Evolutionary conservation across 2,113 vertebrate genomes (phyloP).

Genomic region (Manacus vitellinus): DNA sequence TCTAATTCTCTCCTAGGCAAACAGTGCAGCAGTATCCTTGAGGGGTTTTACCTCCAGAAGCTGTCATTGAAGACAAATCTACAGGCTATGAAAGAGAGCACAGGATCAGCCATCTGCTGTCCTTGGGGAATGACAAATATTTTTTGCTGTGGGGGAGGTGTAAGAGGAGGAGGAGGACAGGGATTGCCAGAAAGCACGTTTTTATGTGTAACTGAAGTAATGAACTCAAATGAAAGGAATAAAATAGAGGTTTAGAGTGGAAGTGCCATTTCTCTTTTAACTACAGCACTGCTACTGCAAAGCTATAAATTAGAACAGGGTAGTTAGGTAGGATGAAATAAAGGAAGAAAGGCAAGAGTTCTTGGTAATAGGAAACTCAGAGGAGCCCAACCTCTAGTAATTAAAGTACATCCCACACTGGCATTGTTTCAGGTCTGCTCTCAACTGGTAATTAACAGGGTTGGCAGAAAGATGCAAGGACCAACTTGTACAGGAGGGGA

Average conservation of each 20-base stretch:
- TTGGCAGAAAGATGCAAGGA: neutral
- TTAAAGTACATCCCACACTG: neutral
- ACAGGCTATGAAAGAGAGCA: neutral
- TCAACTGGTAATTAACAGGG: neutral
- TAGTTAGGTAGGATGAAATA: neutral
- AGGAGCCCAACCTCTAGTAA: neutral
- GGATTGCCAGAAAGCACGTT: constrained; percentile 3
- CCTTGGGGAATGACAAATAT: constrained; percentile 40
- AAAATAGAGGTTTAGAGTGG: constrained; percentile 24
- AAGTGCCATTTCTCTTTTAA: constrained; percentile 32
- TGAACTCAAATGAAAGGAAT: constrained; percentile 46
- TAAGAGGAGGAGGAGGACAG: neutral
- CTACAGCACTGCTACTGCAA: neutral
- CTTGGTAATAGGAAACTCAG: neutral
- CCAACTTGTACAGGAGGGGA: neutral
- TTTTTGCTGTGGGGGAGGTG: neutral
- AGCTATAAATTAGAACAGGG: constrained; percentile 16
- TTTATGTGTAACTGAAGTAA: constrained; percentile 39
- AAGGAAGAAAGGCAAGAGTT: neutral
- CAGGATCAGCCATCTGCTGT: neutral
- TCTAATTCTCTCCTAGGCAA: neutral
- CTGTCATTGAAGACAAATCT: constrained; percentile 34
- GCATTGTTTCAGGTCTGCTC: neutral
- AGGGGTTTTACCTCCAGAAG: constrained; percentile 2
- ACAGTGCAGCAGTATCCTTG: neutral